phyloP scores from a whole-genome alignment of 53 echinoderm and acorn worm species.

The Antedon mediterranea region DNA sequence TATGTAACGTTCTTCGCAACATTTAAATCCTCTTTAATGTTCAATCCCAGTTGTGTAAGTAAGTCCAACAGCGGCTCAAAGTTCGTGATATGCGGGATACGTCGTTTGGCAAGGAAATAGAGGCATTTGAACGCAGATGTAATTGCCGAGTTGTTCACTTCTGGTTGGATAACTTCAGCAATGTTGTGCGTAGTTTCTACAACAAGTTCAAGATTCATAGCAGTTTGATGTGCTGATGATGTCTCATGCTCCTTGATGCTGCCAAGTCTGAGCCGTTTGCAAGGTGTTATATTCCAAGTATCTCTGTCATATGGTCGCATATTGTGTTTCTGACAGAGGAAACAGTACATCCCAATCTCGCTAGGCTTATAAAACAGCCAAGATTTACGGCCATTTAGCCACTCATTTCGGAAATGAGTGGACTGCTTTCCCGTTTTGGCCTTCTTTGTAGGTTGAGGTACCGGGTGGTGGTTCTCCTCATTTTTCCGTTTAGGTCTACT shows the following conservation, averaged over 20 bases:
- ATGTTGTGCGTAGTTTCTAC: slow-evolving; percentile 19
- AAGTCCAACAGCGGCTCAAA: too few relatives aligned
- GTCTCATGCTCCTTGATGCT: slow-evolving; percentile 16
- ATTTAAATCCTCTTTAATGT: too few relatives aligned
- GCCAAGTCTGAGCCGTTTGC: slow-evolving; percentile 11
- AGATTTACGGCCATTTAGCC: too few relatives aligned
- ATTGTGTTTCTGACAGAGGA: slow-evolving; percentile 27
- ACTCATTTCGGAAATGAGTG: too few relatives aligned
- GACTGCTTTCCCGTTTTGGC: too few relatives aligned
- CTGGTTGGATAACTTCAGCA: slow-evolving; percentile 13
- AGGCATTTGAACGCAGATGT: too few relatives aligned
- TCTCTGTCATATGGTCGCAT: slow-evolving; percentile 21
- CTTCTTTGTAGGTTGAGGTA: too few relatives aligned
- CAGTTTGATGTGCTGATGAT: slow-evolving; percentile 14
- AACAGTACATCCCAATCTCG: slow-evolving; percentile 23
- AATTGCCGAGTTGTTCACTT: slow-evolving; percentile 18
- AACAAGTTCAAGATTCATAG: slow-evolving; percentile 6
- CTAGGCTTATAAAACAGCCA: slow-evolving; percentile 20
- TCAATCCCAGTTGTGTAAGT: slow-evolving; percentile 15
- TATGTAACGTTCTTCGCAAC: slow-evolving; percentile 34
- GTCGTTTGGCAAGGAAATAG: slow-evolving; percentile 17
- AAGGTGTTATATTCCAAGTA: slow-evolving; percentile 26
- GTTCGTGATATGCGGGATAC: slow-evolving; percentile 31
- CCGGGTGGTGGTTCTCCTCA: too few relatives aligned
- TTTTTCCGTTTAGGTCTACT: too few relatives aligned